Percentiles rank a stretch among this genome's conserved stretches.
Conservation (phyloP, 2,113 vertebrate genomes). For the Eolophus roseicapilla region DNA sequence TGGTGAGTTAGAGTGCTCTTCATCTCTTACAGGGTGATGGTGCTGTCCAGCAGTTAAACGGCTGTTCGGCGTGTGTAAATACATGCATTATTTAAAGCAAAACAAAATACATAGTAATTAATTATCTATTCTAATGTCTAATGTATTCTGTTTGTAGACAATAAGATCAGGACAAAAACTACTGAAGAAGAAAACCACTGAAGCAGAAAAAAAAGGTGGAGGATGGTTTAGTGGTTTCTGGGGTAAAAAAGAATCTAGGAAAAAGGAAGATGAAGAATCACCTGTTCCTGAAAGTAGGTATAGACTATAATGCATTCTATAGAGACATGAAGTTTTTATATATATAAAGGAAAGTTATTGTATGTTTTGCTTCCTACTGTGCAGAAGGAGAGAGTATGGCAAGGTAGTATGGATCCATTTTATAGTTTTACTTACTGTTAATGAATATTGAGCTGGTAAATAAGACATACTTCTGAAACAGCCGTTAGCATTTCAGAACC, state of each 20-base stretch:
- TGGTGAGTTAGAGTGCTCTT: background rate
- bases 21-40: background rate
- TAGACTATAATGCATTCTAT: background rate
- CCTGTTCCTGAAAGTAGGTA: conserved; percentile 81
- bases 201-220: conserved; percentile 81
- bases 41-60: background rate
- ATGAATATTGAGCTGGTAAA: background rate
- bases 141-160: conserved; percentile 71
- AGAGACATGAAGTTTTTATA: background rate
- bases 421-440: background rate
- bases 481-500: background rate
- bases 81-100: background rate
- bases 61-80: background rate
- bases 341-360: background rate
- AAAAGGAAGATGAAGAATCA: conserved; percentile 83
- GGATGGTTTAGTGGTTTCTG: conserved; percentile 91
- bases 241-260: conserved; percentile 83
- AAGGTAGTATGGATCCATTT: background rate
- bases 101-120: background rate
- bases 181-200: conserved; percentile 78
- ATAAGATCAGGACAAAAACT: conserved; percentile 91
- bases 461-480: background rate
- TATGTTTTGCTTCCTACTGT: background rate
- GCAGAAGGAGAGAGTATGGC: background rate
- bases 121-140: background rate